Evolutionary conservation across 2,797 vertebrate genomes (phyloP).

Genomic region (Rhadinocentrus ornatus): DNA sequence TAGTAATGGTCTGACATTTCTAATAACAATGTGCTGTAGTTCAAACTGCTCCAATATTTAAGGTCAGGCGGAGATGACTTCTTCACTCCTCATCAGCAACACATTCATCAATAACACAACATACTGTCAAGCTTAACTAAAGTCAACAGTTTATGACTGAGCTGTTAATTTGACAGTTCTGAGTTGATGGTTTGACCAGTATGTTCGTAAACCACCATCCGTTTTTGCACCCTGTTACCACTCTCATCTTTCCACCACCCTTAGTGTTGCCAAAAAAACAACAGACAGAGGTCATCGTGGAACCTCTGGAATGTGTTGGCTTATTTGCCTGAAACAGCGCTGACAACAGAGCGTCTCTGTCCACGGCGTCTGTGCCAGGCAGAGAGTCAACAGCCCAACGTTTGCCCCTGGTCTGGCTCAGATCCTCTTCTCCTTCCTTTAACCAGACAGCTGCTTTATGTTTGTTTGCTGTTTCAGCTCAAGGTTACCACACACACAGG

Average conservation of each 20-base stretch:
- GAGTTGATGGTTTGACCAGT: not conserved
- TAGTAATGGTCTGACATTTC: constrained; percentile 41
- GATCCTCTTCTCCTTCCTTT: constrained; percentile 55
- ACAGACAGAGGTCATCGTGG: constrained; percentile 30
- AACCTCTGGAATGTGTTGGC: constrained; percentile 40
- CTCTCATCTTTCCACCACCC: constrained; percentile 22
- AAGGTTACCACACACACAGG: constrained; percentile 61
- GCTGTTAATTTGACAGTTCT: not conserved
- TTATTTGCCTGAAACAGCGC: constrained; percentile 39
- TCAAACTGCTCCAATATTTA: constrained; percentile 9
- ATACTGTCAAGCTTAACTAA: not conserved
- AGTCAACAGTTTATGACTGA: not conserved
- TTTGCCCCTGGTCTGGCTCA: constrained; percentile 72
- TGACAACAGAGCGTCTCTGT: constrained; percentile 69
- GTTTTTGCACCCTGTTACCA: constrained; percentile 8
- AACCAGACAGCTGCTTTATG: constrained; percentile 66
- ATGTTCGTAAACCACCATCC: not conserved
- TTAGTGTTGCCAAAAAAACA: constrained; percentile 29
- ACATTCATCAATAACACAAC: not conserved
- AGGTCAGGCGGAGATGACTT: constrained; percentile 21
- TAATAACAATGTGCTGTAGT: constrained; percentile 61
- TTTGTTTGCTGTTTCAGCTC: constrained; percentile 69
- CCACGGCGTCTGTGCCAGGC: constrained; percentile 56
- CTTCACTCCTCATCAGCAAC: not conserved
- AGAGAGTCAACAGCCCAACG: constrained; percentile 65